Conservation (phyloP, 2,888 invertebrate genomes). For the Quadroppia sp. region DNA sequence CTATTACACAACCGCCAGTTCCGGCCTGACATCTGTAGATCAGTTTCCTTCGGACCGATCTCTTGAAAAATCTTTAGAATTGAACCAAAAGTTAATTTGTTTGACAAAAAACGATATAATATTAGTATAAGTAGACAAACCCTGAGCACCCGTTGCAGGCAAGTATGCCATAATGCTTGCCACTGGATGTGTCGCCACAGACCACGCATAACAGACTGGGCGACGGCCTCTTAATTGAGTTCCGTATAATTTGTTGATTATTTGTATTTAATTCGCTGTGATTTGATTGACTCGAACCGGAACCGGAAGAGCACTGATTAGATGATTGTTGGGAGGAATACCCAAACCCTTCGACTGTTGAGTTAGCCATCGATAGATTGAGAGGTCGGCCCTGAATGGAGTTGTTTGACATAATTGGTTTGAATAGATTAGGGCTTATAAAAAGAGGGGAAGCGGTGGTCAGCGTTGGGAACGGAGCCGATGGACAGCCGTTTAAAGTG, state of each 20-base stretch:
- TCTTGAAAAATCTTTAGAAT: slow-evolving; percentile 72
- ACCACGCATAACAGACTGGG: slow-evolving; percentile 79
- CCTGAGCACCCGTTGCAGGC: slow-evolving; percentile 99
- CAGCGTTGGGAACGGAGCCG: slow-evolving; percentile 7
- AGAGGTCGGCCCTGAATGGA: slow-evolving; percentile 28
- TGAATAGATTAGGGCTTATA: slow-evolving; percentile 37
- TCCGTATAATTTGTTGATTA: slow-evolving; percentile 23
- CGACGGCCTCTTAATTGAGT: slow-evolving; percentile 45
- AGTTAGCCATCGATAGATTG: slow-evolving; percentile 37
- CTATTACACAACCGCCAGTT: slow-evolving; percentile 92
- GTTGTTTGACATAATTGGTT: slow-evolving; percentile 29
- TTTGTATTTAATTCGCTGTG: background rate
- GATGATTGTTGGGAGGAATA: background rate
- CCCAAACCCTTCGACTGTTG: background rate
- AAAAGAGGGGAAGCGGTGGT: slow-evolving; percentile 24
- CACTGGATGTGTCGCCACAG: slow-evolving; percentile 93
- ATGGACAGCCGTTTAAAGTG: slow-evolving; percentile 9
- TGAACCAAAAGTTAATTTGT: too few relatives aligned
- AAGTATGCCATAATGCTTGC: slow-evolving; percentile 95
- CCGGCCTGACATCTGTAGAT: slow-evolving; percentile 99
- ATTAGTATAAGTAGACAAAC: too few relatives aligned
- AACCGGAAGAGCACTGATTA: slow-evolving; percentile 17
- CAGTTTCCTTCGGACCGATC: slow-evolving; percentile 89
- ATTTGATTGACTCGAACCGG: background rate
- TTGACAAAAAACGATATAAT: too few relatives aligned